Conservation (phyloP, 1,140 invertebrate genomes). For the Eumeta japonica region DNA sequence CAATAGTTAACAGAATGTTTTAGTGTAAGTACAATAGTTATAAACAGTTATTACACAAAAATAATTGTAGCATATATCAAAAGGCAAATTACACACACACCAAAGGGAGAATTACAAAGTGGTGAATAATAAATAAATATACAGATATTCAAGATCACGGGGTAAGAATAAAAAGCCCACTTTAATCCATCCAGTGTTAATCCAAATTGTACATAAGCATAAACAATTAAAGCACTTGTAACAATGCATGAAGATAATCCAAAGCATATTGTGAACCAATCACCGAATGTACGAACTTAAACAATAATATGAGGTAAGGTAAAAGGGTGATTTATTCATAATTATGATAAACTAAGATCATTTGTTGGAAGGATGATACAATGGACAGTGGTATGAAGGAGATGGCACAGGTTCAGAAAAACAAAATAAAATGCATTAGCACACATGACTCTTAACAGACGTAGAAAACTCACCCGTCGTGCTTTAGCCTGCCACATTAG, state of each 20-base stretch:
- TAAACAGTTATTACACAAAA: constrained; percentile 42
- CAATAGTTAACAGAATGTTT: constrained; percentile 6
- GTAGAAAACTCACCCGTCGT: constrained; percentile 86
- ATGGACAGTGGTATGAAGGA: constrained; percentile 10
- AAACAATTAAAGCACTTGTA: constrained; percentile 47
- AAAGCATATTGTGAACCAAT: constrained; percentile 50
- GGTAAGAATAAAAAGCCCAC: constrained; percentile 40
- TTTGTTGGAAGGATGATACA: constrained; percentile 10
- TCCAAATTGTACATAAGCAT: constrained; percentile 35
- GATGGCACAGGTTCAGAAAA: constrained; percentile 23
- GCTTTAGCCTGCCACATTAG: constrained; percentile 99
- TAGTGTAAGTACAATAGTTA: constrained; percentile 6
- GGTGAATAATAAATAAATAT: too few relatives aligned
- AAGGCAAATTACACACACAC: constrained; percentile 57
- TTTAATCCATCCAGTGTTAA: constrained; percentile 51
- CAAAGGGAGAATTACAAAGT: constrained; percentile 31
- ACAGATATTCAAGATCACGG: too few relatives aligned
- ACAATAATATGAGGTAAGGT: constrained; percentile 5
- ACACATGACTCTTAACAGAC: constrained; percentile 49
- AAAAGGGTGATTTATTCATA: constrained; percentile 1
- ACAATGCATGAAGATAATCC: constrained; percentile 28
- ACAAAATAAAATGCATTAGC: constrained; percentile 65
- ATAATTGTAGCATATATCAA: constrained; percentile 38
- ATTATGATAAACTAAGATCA: background rate
- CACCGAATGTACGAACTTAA: constrained; percentile 27